Evolutionary conservation across 2,113 vertebrate species (phyloP), one percentile per base, ranked within the genome.

Genomic region (Plotosus lineatus): DNA sequence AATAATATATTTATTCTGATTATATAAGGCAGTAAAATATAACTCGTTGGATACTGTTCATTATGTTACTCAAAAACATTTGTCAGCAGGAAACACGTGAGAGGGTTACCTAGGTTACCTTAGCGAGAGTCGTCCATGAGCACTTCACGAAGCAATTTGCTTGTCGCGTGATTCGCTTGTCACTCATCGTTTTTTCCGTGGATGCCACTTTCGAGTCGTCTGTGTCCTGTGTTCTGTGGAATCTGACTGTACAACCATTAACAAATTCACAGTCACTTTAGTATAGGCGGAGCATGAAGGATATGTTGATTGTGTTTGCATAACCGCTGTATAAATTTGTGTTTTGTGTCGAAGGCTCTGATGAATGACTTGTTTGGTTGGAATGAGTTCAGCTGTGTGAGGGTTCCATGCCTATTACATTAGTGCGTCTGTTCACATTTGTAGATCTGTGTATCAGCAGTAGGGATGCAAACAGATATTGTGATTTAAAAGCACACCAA

Each of bases 321-420:
- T 83, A 84, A 83, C 80, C 85, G 85, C 50, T 75, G 75, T 75
- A 63, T 40, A 56, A 28, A 71, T 75, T 58, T 75, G 71, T 79
- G 46, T 68, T 78, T 80, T 84, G 75, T 76, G 66, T 79, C 19
- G 58, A 44, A 31, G 46, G 48, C 46, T 72, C 38, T 72, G 77
- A 84, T 84, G 65, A 80, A 84, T 78, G 15, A 56, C n/a, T 53
- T 73, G n/a, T 75, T 71, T 33, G 66, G 56, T 21, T 74, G 26
- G 31, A 42, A 53, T 81, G 73, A 76, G 61, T 66, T 85, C 53
- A 85, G 74, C 84, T 78, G 80, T 63, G 44, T 51, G 60, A 42
- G 46, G 71, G 46, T 51, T 38, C 53, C 58, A 69, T 65, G 71
- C 46, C 36, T 68, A 58, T 50, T 56, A 50, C 60, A 58, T 66